Base-by-base conservation (phyloP, 2,888 invertebrate species). In the Suillia variegata region DNA sequence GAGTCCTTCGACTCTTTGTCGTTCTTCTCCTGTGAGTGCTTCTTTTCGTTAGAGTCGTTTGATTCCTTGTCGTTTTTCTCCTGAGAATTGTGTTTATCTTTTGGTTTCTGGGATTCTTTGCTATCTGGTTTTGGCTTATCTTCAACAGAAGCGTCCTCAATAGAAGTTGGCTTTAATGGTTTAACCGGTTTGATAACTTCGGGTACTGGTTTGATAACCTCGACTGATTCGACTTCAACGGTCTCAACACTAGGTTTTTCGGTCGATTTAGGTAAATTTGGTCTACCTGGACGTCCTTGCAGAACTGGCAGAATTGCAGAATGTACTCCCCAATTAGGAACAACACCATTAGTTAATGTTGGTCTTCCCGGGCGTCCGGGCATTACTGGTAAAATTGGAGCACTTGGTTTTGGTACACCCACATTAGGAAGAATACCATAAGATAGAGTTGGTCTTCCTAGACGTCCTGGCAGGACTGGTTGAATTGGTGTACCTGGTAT, bases 131-230 rank as follows among this genome's bases (percentile, higher is more conserved):
- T 22, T 8, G 49, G 24, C 6, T 55, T 49, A 2, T 71, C 65
- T 58, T 76, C 77, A 8, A 59, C 64, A 1, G 77, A 77, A 1
- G 70, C 72, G 24, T 67, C 65, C 58, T 76, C 76, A 42, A 56
- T 63, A 13, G 72, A 68, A 4, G 60, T 50, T 8, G 56, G 13
- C 20, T 64, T 68, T 15, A 51, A 55, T 0, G 71, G 59, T 5
- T 59, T 62, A 15, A 38, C 56, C 2, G 68, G 55, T 18, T 63
- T 66, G 4, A 60, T 50, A 15, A 51, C 56, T 0, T 70, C 59
- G 2, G 58, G 61, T 20, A 38, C 56, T 4, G 68, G 55, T 20
- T 64, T 66, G 2, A 12, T 48, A 12, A 26, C 17, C 33, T 71
- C 72, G 10, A 69, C 58, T 1, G 71, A 68, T 21, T 71, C 69